Percentiles rank a stretch among this genome's conserved stretches.
Evolutionary conservation across 2,797 vertebrate species (phyloP).

Genomic region (Halcyon smyrnensis): DNA sequence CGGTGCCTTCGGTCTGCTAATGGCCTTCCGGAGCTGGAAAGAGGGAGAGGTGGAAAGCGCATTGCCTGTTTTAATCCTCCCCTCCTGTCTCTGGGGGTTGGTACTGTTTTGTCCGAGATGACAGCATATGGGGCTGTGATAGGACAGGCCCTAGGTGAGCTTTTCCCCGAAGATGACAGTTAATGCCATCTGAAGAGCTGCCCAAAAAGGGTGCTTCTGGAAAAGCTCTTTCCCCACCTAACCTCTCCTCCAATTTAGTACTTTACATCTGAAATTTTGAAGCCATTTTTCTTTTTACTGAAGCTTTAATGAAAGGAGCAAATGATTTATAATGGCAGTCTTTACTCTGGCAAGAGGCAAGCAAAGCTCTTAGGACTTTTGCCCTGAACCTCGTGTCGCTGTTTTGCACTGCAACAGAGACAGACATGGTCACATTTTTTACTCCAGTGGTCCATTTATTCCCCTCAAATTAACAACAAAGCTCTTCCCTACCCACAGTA

Average conservation of each 20-base stretch:
- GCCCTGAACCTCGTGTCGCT: not conserved
- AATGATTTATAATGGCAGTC: slow-evolving; percentile 31
- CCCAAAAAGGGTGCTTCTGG: not conserved
- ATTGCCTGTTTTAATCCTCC: not conserved
- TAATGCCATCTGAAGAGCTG: slow-evolving; percentile 13
- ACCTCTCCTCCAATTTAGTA: slow-evolving; percentile 28
- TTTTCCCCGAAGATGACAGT: not conserved
- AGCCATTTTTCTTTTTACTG: slow-evolving; percentile 32
- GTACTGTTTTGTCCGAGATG: not conserved
- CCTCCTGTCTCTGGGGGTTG: not conserved
- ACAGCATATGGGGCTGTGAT: not conserved
- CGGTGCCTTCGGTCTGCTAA: not conserved
- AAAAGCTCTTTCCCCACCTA: slow-evolving; percentile 20
- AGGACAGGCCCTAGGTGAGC: not conserved
- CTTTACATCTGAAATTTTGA: slow-evolving; percentile 37
- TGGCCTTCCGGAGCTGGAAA: not conserved
- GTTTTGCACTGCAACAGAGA: not conserved
- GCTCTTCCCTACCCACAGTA: not conserved
- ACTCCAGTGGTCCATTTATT: not conserved
- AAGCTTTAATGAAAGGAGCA: slow-evolving; percentile 35
- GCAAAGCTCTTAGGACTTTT: not conserved
- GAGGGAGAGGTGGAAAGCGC: not conserved
- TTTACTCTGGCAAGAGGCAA: not conserved
- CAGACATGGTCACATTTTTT: not conserved
- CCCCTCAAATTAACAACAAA: not conserved